phyloP scores from a whole-genome alignment of 2,113 vertebrate genomes.

The Phainopepla nitens region DNA sequence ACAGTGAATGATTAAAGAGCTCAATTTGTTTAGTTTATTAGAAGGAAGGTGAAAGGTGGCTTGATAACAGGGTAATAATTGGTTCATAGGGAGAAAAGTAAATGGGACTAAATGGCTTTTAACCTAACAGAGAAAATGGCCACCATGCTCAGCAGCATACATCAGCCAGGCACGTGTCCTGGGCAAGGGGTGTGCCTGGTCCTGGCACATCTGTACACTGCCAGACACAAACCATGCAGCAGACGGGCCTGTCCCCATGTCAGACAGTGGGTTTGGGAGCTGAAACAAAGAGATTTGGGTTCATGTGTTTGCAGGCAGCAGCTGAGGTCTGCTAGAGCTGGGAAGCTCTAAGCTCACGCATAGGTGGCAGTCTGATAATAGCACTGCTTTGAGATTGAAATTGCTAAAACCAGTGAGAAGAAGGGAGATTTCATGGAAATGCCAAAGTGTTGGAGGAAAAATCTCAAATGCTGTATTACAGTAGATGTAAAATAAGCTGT shows the following conservation, averaged over 20 bases:
- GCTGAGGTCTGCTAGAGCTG: background rate
- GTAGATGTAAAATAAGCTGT: background rate
- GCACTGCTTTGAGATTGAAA: too few species aligned
- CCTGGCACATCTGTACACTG: background rate
- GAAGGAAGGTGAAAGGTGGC: background rate
- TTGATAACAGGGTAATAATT: background rate
- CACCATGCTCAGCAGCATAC: fast-evolving
- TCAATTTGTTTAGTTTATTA: background rate
- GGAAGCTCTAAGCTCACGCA: fast-evolving
- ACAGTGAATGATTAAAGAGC: background rate
- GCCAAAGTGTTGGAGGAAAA: background rate
- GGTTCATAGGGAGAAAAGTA: background rate
- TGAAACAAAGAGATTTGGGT: too few species aligned
- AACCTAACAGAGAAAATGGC: background rate
- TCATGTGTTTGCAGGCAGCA: background rate
- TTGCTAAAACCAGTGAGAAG: background rate
- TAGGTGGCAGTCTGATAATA: background rate
- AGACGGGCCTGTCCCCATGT: fast-evolving
- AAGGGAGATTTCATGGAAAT: background rate
- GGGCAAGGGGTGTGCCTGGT: fast-evolving
- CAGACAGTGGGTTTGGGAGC: background rate
- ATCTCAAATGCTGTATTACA: background rate
- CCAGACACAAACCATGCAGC: background rate
- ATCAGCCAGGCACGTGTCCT: fast-evolving
- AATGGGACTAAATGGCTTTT: background rate